These are phyloP conservation scores for Sebastes miniatus DNA, from an alignment of 2,797 vertebrate genomes.

Conservation along the genomic window DNA sequence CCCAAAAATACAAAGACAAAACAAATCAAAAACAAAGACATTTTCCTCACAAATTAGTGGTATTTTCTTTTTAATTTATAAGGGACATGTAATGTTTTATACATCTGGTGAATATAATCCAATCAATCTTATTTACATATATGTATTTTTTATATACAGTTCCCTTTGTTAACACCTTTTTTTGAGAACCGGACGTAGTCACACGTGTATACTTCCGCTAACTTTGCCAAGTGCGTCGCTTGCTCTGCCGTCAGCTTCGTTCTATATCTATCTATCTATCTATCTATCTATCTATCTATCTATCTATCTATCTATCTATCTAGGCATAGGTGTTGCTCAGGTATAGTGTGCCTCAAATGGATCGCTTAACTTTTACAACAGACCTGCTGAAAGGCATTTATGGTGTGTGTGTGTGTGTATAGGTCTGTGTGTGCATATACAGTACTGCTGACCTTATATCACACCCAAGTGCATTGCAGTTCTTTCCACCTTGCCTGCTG, in stretches of 20 bases:
- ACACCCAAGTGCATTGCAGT: slow-evolving; percentile 40
- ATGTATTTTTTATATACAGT: neutral
- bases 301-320: too few relatives aligned
- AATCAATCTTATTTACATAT: neutral
- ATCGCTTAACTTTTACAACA: slow-evolving; percentile 38
- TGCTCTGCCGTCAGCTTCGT: too few relatives aligned
- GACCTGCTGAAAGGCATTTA: slow-evolving; percentile 43
- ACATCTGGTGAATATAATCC: too few relatives aligned
- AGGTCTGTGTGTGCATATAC: slow-evolving; percentile 6
- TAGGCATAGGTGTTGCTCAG: neutral
- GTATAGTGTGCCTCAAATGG: slow-evolving; percentile 8
- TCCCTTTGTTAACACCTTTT: too few relatives aligned
- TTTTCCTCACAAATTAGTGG: too few relatives aligned
- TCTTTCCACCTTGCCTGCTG: slow-evolving; percentile 69
- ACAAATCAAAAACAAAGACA: too few relatives aligned
- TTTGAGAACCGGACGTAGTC: too few relatives aligned
- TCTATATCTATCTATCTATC: neutral
- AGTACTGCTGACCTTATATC: slow-evolving; percentile 56
- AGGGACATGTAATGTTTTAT: too few relatives aligned
- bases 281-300: neutral
- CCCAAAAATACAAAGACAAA: too few relatives aligned
- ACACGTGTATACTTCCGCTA: too few relatives aligned
- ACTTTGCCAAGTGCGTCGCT: too few relatives aligned
- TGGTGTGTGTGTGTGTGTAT: neutral
- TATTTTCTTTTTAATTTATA: too few relatives aligned